A percentile compares a stretch with the other conserved stretches of the same genome.
Evolutionary conservation across 2,888 invertebrate species (phyloP).

Genomic region (Aromia moschata): DNA sequence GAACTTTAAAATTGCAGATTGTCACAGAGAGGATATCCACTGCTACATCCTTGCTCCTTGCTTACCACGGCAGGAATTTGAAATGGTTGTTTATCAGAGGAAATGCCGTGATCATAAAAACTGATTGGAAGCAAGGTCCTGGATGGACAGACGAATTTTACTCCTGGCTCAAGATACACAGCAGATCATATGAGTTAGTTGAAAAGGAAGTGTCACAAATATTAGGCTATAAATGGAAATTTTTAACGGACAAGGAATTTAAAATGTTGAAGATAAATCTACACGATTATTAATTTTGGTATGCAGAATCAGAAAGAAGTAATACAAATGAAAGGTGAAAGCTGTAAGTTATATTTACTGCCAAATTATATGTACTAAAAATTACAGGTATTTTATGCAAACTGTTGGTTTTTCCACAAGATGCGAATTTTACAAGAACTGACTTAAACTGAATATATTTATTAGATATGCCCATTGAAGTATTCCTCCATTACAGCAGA

Average conservation of each 20-base stretch:
- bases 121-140: conserved; percentile 73
- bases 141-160: conserved; percentile 76
- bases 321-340: too few relatives aligned
- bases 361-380: too few relatives aligned
- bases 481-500: too few relatives aligned
- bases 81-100: conserved; percentile 72
- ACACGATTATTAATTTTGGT: conserved; percentile 40
- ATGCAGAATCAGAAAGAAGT: too few relatives aligned
- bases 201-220: conserved; percentile 76
- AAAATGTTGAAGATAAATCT: conserved; percentile 63
- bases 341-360: too few relatives aligned
- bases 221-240: conserved; percentile 73
- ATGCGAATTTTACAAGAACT: not conserved
- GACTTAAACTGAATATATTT: too few relatives aligned
- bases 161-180: conserved; percentile 71
- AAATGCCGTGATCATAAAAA: conserved; percentile 76
- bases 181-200: conserved; percentile 71
- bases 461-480: too few relatives aligned
- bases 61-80: conserved; percentile 71
- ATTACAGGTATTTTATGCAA: too few relatives aligned
- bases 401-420: not conserved
- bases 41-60: conserved; percentile 76
- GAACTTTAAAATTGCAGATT: conserved; percentile 68
- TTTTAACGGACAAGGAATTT: conserved; percentile 73
- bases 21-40: conserved; percentile 82